phyloP scores from a whole-genome alignment of 2,113 vertebrate genomes.

The Neodon shergylaensis region DNA sequence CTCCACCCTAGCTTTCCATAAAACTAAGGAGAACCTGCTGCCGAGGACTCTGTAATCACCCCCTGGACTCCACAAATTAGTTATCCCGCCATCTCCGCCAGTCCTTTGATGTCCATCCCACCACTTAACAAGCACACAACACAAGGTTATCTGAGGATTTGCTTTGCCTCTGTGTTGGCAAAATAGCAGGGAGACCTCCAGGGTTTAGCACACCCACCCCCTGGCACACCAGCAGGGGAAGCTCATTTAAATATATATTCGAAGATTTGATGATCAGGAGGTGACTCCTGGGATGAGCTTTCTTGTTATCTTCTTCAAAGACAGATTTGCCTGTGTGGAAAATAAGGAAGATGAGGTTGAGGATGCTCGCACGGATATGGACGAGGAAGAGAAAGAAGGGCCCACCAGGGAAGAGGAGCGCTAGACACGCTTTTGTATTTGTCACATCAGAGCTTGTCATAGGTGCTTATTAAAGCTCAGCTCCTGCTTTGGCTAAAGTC shows the following conservation, averaged over 20 bases:
- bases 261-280: conserved; percentile 72
- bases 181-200: conserved; percentile 19
- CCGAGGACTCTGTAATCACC: not conserved
- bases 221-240: conserved; percentile 38
- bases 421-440: not conserved
- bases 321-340: conserved; percentile 44
- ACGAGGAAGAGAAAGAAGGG: conserved; percentile 33
- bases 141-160: conserved; percentile 40
- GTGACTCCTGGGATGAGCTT: conserved; percentile 71
- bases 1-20: not conserved
- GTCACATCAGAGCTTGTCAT: not conserved
- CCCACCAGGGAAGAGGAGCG: not conserved
- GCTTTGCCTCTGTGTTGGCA: conserved; percentile 39
- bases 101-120: conserved; percentile 45
- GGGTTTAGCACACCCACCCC: conserved; percentile 37
- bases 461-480: not conserved
- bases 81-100: conserved; percentile 13
- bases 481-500: conserved; percentile 7
- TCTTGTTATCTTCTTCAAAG: conserved; percentile 67
- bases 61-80: not conserved
- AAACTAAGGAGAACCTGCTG: not conserved
- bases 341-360: conserved; percentile 52
- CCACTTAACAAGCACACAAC: conserved; percentile 16
- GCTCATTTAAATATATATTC: conserved; percentile 74
- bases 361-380: conserved; percentile 34